A percentile compares a stretch with the other conserved stretches of the same genome.
phyloP scores from a whole-genome alignment of 1,140 invertebrate genomes.

The Euwallacea similis region DNA sequence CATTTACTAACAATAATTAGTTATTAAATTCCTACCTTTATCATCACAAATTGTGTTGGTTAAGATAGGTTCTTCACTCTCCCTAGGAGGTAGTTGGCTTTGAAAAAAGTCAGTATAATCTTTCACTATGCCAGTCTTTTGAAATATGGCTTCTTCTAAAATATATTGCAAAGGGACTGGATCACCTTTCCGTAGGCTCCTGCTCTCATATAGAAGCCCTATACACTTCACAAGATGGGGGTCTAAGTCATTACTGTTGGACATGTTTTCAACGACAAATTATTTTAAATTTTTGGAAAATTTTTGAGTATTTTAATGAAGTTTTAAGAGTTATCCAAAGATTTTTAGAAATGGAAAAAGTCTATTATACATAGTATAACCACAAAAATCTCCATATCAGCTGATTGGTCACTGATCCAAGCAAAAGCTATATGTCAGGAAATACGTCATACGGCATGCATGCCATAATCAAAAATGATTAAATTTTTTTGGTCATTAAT shows the following conservation, averaged over 20 bases:
- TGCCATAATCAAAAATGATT: no score
- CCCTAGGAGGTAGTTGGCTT: conserved; percentile 43
- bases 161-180: conserved; percentile 47
- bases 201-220: conserved; percentile 47
- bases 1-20: neutral
- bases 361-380: no score
- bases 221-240: conserved; percentile 50
- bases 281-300: no score
- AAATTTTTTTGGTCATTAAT: no score
- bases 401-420: no score
- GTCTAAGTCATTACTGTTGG: conserved; percentile 41
- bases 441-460: no score
- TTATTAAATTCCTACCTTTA: neutral
- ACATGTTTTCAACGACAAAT: neutral
- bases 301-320: no score
- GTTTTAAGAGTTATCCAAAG: no score
- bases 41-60: conserved; percentile 45
- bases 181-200: conserved; percentile 46
- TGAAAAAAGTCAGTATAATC: conserved; percentile 48
- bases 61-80: conserved; percentile 41
- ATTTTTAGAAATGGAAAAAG: no score
- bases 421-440: no score
- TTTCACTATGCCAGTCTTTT: conserved; percentile 47
- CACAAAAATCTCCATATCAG: no score
- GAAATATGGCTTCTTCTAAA: conserved; percentile 52